Percentiles rank a stretch among this genome's conserved stretches.
Conservation (phyloP, 2,888 invertebrate species). For the Andrena dorsata region DNA sequence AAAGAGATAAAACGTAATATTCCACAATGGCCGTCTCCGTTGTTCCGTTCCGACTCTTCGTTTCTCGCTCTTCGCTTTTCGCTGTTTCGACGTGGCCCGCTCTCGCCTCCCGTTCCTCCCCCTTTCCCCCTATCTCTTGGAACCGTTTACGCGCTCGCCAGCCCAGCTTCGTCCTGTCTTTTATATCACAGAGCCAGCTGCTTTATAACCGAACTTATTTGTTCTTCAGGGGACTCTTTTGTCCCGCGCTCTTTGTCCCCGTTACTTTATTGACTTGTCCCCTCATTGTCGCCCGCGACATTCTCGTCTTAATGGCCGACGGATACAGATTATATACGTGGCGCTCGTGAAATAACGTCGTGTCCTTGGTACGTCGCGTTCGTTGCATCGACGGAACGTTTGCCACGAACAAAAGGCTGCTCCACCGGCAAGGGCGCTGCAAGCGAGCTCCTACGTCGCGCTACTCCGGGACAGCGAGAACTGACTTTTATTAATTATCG, state of each 20-base stretch:
- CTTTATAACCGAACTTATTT: constrained; percentile 70
- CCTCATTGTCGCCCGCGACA: constrained; percentile 53
- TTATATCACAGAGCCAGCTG: constrained; percentile 51
- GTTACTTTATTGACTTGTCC: constrained; percentile 65
- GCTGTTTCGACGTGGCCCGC: constrained; percentile 16
- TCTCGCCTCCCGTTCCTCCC: background rate
- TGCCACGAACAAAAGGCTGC: background rate
- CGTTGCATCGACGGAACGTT: background rate
- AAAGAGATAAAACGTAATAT: constrained; percentile 40
- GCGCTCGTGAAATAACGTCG: constrained; percentile 38
- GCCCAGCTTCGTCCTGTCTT: constrained; percentile 24
- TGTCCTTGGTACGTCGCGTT: background rate
- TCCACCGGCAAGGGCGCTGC: background rate
- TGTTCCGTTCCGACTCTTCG: constrained; percentile 27
- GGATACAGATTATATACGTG: constrained; percentile 62
- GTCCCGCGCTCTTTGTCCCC: constrained; percentile 52
- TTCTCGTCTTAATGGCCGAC: constrained; percentile 56
- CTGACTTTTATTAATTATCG: background rate
- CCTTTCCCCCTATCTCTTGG: background rate
- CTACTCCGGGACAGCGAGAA: background rate
- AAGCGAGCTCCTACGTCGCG: background rate
- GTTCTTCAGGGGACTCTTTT: constrained; percentile 56
- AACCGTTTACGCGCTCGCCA: constrained; percentile 30
- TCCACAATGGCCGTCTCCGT: constrained; percentile 31
- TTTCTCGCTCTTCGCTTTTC: constrained; percentile 35